Evolutionary conservation across 2,888 invertebrate genomes (phyloP), one percentile per base, ranked within the genome.

Genomic region (Drosophila mimetica): DNA sequence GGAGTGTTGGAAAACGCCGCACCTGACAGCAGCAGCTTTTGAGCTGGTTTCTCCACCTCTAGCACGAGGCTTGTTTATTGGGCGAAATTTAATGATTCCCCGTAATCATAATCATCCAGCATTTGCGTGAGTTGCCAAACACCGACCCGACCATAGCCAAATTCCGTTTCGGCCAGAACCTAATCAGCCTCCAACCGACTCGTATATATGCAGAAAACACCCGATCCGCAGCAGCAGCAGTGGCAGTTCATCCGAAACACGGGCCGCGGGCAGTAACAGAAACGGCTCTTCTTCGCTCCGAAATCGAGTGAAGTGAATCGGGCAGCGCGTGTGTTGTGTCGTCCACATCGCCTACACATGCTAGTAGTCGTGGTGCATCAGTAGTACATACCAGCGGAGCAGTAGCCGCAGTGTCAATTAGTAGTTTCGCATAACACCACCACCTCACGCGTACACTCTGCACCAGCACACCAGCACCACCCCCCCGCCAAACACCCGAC

Each of bases 41-140:
- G 25, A 25, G 25, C 25, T 7, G 25, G 30, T 11, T 30, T 30
- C 30, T 30, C 30, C 30, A 11, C 30, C 30, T 30, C 30, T 30
- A 30, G 55, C 55, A 57, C 55, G 55, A 57, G 55, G 55, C 55
- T 57, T 57, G 59, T 59, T 59, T 57, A 57, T 74, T 74, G 70
- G 72, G 70, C 52, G 71, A 78, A 71, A 66, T 39, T 78, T 60
- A 74, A 73, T 78, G 69, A 71, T 71, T 65, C 16, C 41, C 60
- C 46, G 59, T 42, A 79, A 82, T 72, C 70, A 66, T 42, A 79
- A 82, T 72, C 70, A 66, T 71, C 69, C 50, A 74, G 58, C 63
- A 65, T 71, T 83, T 73, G 72, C 71, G 83, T 84, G 71, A 84
- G 83, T 86, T 79, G 73, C 70, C 77, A 78, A 64, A 74, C 55